Evolutionary conservation across 2,797 vertebrate genomes (phyloP).

Genomic region (Sebastes elongatus): DNA sequence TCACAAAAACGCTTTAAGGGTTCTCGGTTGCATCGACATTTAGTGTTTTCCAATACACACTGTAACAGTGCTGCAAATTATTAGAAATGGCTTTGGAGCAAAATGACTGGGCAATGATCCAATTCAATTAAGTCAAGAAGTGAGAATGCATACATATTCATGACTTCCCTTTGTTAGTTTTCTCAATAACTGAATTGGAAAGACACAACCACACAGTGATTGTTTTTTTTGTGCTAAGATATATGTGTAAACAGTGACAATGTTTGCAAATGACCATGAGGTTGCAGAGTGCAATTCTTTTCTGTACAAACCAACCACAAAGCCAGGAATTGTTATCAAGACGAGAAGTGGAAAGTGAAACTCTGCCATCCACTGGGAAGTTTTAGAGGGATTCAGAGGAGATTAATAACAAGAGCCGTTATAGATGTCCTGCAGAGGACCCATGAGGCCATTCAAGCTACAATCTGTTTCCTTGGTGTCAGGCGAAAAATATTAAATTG

Average conservation of each 20-base stretch:
- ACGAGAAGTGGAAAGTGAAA: conserved; percentile 44
- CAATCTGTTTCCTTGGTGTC: conserved; percentile 74
- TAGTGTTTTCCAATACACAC: conserved; percentile 1
- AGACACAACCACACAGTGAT: conserved; percentile 36
- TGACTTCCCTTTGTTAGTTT: conserved; percentile 51
- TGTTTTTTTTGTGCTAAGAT: conserved; percentile 43
- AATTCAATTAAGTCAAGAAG: conserved; percentile 67
- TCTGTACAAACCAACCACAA: conserved; percentile 45
- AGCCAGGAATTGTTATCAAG: conserved; percentile 38
- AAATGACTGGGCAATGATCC: conserved; percentile 54
- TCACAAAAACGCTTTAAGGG: background rate
- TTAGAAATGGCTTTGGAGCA: conserved; percentile 30
- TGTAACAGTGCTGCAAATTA: conserved; percentile 8
- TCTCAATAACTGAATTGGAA: conserved; percentile 28
- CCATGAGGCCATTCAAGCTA: conserved; percentile 63
- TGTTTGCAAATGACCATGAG: conserved; percentile 49
- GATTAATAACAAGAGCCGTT: conserved; percentile 71
- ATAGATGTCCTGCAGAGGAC: conserved; percentile 63
- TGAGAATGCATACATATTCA: conserved; percentile 59
- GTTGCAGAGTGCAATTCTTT: conserved; percentile 18
- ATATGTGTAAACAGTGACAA: conserved; percentile 39
- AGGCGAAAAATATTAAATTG: conserved; percentile 71
- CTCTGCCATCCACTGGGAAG: conserved; percentile 51
- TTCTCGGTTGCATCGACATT: background rate
- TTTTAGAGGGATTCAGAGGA: conserved; percentile 59